These are phyloP conservation scores for Drosophila diplacantha DNA, from an alignment of 2,888 invertebrate genomes.

Conservation along the genomic window DNA sequence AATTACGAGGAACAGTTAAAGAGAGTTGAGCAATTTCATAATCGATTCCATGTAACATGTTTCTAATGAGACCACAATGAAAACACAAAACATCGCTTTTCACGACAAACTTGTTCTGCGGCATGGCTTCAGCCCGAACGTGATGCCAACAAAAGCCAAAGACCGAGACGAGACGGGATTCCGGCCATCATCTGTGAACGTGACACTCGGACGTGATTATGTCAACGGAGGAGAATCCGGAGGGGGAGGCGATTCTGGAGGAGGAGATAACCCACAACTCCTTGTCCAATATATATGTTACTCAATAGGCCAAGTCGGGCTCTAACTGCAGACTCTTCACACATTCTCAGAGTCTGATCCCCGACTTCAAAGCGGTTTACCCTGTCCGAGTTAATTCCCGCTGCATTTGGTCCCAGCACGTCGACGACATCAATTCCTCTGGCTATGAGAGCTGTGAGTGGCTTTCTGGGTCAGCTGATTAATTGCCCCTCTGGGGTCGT, in stretches of 20 bases:
- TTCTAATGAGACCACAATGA: constrained; percentile 65
- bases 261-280: constrained; percentile 16
- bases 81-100: constrained; percentile 9
- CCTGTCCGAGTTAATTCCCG: constrained; percentile 49
- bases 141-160: constrained; percentile 64
- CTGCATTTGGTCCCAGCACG: constrained; percentile 58
- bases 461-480: constrained; percentile 56
- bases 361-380: constrained; percentile 29
- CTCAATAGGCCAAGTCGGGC: constrained; percentile 65
- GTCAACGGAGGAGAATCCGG: constrained; percentile 55
- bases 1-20: constrained; percentile 65
- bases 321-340: constrained; percentile 56
- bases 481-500: constrained; percentile 46
- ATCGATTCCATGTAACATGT: constrained; percentile 69
- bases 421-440: constrained; percentile 32
- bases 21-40: constrained; percentile 52
- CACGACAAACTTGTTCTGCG: constrained; percentile 59
- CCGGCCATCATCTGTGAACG: constrained; percentile 51
- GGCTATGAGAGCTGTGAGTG: constrained; percentile 23
- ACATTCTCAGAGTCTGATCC: constrained; percentile 21
- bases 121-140: constrained; percentile 49
- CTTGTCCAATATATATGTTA: constrained; percentile 44
- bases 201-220: constrained; percentile 74
- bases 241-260: neutral
- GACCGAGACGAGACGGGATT: constrained; percentile 31